phyloP scores from a whole-genome alignment of 2,113 vertebrate genomes.

The Amphiprion percula region DNA sequence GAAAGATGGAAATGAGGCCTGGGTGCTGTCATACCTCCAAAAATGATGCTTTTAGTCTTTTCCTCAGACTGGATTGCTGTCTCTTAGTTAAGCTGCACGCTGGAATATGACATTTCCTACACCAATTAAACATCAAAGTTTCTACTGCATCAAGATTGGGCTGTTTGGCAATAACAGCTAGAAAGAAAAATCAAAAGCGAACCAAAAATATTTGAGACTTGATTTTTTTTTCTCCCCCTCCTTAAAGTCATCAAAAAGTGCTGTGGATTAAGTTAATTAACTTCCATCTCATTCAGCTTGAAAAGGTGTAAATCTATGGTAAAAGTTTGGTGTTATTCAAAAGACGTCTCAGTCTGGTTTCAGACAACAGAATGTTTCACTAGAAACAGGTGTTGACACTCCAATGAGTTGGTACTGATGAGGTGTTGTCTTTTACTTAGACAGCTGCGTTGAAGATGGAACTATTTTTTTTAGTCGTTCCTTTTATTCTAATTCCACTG shows the following conservation, averaged over 20 bases:
- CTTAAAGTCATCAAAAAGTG: constrained; percentile 38
- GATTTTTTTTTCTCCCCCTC: not conserved
- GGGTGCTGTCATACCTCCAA: constrained; percentile 71
- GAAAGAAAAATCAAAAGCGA: constrained; percentile 39
- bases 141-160: constrained; percentile 47
- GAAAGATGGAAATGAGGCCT: constrained; percentile 74
- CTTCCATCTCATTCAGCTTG: constrained; percentile 14
- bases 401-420: constrained; percentile 26
- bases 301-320: constrained; percentile 24
- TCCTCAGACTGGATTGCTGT: constrained; percentile 55
- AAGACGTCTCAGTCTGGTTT: constrained; percentile 38
- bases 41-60: constrained; percentile 72
- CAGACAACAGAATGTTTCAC: constrained; percentile 10
- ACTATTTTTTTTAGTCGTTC: not conserved
- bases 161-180: constrained; percentile 47
- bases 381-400: constrained; percentile 37
- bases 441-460: constrained; percentile 24
- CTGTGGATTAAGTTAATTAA: constrained; percentile 49
- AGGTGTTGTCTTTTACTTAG: constrained; percentile 19
- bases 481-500: not conserved
- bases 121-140: constrained; percentile 78
- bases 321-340: constrained; percentile 23
- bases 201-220: constrained; percentile 19
- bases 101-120: constrained; percentile 66
- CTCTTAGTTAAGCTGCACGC: constrained; percentile 49